Percentiles rank a stretch among this genome's conserved stretches.
phyloP scores from a whole-genome alignment of 2,113 vertebrate species.

The Aptenodytes patagonicus region DNA sequence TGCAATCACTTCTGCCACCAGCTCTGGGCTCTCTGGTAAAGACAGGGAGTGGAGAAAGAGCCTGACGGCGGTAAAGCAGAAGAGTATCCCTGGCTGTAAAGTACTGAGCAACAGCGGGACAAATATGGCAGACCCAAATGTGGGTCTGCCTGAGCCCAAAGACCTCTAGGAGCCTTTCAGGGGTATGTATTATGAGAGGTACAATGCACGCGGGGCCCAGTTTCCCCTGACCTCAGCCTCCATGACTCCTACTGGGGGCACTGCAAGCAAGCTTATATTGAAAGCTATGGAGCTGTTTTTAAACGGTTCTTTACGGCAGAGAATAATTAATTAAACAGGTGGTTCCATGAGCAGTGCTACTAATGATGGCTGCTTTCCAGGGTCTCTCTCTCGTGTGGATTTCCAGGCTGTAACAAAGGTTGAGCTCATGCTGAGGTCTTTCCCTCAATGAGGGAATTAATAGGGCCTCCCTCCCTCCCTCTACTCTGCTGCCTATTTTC shows the following conservation, averaged over 20 bases:
- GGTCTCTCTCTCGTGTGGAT: conserved; percentile 62
- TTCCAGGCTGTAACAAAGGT: conserved; percentile 65
- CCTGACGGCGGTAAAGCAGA: neutral
- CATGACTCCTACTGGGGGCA: conserved; percentile 55
- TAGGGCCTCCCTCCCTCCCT: conserved; percentile 55
- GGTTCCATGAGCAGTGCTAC: conserved; percentile 47
- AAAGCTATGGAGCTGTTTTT: conserved; percentile 45
- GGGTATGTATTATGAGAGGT: neutral
- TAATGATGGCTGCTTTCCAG: conserved; percentile 69
- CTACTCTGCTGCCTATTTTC: conserved; percentile 50
- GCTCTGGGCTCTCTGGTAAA: neutral
- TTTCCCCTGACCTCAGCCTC: conserved; percentile 25
- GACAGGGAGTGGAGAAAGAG: neutral
- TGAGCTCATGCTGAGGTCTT: conserved; percentile 65
- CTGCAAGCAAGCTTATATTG: conserved; percentile 62
- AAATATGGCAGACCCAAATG: neutral
- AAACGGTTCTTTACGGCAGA: conserved; percentile 30
- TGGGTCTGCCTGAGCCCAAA: neutral
- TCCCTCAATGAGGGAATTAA: conserved; percentile 62
- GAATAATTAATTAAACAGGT: conserved; percentile 70
- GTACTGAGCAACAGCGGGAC: neutral
- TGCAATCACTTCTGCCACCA: neutral
- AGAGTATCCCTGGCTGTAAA: neutral
- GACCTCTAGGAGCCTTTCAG: conserved; percentile 27
- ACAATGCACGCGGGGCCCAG: conserved; percentile 15